Conservation (phyloP, 2,113 vertebrate species). For the Corythaixoides concolor region DNA sequence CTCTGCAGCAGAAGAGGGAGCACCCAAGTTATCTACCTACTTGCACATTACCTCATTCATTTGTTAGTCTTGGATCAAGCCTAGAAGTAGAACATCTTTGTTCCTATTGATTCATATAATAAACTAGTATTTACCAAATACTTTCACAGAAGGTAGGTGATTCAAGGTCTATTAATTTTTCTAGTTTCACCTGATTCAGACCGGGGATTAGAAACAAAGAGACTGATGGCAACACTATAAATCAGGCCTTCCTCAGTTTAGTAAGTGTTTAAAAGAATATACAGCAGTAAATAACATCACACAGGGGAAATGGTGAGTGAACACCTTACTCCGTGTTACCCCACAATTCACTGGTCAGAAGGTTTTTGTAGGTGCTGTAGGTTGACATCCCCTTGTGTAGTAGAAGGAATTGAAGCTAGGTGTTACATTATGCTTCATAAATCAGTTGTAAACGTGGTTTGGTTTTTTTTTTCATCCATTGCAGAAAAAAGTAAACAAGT, state of each 20-base stretch:
- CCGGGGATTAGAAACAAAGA: neutral
- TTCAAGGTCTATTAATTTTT: neutral
- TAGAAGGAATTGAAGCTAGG: neutral
- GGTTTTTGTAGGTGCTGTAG: neutral
- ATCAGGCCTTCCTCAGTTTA: neutral
- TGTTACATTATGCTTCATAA: neutral
- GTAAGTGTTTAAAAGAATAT: neutral
- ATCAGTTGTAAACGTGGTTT: no score
- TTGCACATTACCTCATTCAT: neutral
- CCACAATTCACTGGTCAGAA: neutral
- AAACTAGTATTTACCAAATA: neutral
- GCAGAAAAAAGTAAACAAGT: neutral
- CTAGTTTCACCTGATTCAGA: neutral
- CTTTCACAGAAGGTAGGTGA: neutral
- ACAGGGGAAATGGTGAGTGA: neutral
- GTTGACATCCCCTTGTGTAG: neutral
- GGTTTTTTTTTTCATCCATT: neutral
- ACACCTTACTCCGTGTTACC: neutral
- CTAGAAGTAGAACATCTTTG: neutral
- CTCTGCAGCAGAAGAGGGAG: neutral
- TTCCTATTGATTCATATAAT: neutral
- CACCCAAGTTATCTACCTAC: neutral
- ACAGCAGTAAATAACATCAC: neutral
- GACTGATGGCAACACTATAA: neutral
- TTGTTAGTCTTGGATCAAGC: neutral